Evolutionary conservation across 2,797 vertebrate genomes (phyloP), one percentile per base, ranked within the genome.

Genomic region (Gambusia yucatana): DNA sequence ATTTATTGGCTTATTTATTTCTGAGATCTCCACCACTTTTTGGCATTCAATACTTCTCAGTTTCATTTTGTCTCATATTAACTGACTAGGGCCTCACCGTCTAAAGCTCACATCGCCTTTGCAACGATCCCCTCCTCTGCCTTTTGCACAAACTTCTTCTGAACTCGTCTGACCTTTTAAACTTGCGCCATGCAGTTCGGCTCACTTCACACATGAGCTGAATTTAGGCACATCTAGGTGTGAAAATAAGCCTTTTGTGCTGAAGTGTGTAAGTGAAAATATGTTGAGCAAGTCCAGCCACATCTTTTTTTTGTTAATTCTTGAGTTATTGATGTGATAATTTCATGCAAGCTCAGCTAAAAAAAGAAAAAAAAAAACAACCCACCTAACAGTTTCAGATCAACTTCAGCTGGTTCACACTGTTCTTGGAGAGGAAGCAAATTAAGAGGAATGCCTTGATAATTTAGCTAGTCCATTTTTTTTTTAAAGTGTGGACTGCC

Each of bases 131-230:
- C 77, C 71, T 73, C 48, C 13, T 48, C 61, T 47, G 73, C 57
- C 63, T 72, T 69, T 28, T n/a, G 77, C 72, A 46, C 61, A 43
- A 55, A n/a, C 72, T 72, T 73, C 44, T 69, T 41, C 22, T 77
- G 30, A n/a, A 76, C 48, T 69, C 30, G 20, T 59, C 70, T 82
- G 85, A 85, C 77, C 82, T 91, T 89, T 91, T 47, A 78, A 76
- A 57, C 86, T 77, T 93, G 79, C 82, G 86, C 74, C 81, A n/a
- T 81, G 75, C 77, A 77, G 73, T 63, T 82, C 17, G 55, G 59
- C 52, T 6, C 17, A 30, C 82, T 22, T 78, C 36, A 11, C 47
- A 20, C 9, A 33, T 13, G 25, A 4, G n/a, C 13, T 55, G 17
- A 69, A 33, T 55, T 48, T 0, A 69, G 50, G n/a, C 8, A 3